Evolutionary conservation across 2,113 vertebrate species (phyloP).

Genomic region (Siniperca chuatsi): DNA sequence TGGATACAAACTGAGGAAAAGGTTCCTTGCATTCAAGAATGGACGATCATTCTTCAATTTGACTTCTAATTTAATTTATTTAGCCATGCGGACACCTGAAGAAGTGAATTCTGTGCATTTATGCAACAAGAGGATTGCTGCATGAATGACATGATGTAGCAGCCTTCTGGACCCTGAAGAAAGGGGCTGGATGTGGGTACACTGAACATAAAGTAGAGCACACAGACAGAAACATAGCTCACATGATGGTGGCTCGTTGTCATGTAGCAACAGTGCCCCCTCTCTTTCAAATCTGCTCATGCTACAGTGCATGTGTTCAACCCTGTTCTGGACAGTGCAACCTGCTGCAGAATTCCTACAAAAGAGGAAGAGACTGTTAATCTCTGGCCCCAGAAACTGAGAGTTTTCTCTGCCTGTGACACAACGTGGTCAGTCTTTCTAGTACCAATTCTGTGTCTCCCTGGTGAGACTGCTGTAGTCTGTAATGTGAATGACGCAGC

Average conservation of each 20-base stretch:
- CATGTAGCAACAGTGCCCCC: slow-evolving; percentile 77
- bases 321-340: slow-evolving; percentile 39
- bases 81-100: slow-evolving; percentile 65
- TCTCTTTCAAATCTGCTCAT: slow-evolving; percentile 52
- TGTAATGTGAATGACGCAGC: slow-evolving; percentile 76
- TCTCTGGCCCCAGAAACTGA: slow-evolving; percentile 52
- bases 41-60: slow-evolving; percentile 56
- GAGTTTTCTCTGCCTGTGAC: slow-evolving; percentile 60
- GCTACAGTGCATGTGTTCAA: slow-evolving; percentile 65
- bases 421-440: slow-evolving; percentile 59
- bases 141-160: slow-evolving; percentile 69
- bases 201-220: slow-evolving; percentile 61
- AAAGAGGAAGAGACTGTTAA: slow-evolving; percentile 63
- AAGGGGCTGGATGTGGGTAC: slow-evolving; percentile 50
- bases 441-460: slow-evolving; percentile 68
- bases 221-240: slow-evolving; percentile 55
- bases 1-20: slow-evolving; percentile 47
- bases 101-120: slow-evolving; percentile 60
- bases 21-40: slow-evolving; percentile 42
- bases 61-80: slow-evolving; percentile 81
- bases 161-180: slow-evolving; percentile 61
- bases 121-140: slow-evolving; percentile 71
- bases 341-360: slow-evolving; percentile 33
- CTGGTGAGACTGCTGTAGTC: slow-evolving; percentile 69
- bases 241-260: slow-evolving; percentile 56